Percentiles rank a stretch among this genome's conserved stretches.
Conservation (phyloP, 92 coral and sea anemone genomes). For the Chrysogorgia sp. region DNA sequence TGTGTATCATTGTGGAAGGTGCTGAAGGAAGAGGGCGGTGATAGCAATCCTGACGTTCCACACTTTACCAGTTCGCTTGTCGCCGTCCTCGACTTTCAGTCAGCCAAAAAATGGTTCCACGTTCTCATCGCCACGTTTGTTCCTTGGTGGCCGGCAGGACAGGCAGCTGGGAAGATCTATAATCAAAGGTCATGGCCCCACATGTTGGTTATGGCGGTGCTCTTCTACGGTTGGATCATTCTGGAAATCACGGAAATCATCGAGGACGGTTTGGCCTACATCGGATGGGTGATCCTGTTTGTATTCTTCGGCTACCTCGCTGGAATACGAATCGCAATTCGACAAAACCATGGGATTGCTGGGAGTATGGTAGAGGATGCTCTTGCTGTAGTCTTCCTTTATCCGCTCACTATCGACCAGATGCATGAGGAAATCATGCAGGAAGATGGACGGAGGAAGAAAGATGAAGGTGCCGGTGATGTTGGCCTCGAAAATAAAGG, state of each 20-base stretch:
- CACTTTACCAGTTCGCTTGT: constrained; percentile 67
- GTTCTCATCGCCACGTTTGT: constrained; percentile 64
- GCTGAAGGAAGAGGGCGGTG: constrained; percentile 64
- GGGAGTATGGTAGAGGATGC: constrained; percentile 67
- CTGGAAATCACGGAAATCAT: constrained; percentile 68
- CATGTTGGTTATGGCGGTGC: constrained; percentile 71
- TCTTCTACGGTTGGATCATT: constrained; percentile 74
- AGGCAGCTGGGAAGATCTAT: constrained; percentile 72
- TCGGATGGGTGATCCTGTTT: constrained; percentile 76
- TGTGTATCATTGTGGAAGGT: constrained; percentile 76
- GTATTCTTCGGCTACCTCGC: constrained; percentile 78
- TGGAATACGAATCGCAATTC: constrained; percentile 68
- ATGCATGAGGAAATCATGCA: constrained; percentile 64
- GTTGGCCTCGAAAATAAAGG: constrained; percentile 18
- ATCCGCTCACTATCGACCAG: constrained; percentile 64
- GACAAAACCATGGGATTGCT: constrained; percentile 43
- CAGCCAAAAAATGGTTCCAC: constrained; percentile 41
- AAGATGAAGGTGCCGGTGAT: not conserved
- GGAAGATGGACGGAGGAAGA: constrained; percentile 9
- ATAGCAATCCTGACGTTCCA: constrained; percentile 66
- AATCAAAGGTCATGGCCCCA: constrained; percentile 57
- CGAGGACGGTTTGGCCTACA: constrained; percentile 70
- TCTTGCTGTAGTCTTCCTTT: constrained; percentile 62
- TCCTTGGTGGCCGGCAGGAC: constrained; percentile 81
- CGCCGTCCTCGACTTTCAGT: constrained; percentile 64